A percentile compares a stretch with the other conserved stretches of the same genome.
Evolutionary conservation across 2,113 vertebrate genomes (phyloP).

Genomic region (Prionailurus viverrinus): DNA sequence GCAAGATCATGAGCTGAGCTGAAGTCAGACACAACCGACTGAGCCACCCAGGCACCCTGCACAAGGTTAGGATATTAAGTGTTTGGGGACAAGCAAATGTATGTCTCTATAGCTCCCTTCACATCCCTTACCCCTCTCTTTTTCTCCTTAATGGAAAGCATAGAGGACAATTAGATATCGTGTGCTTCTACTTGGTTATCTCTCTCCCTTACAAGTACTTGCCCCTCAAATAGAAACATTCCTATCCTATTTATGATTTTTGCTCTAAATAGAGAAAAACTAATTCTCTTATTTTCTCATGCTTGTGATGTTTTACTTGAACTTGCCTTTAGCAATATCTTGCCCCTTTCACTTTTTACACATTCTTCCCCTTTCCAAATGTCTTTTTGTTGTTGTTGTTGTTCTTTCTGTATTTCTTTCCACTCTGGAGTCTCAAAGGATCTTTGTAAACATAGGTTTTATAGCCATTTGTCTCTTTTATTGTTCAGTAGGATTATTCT

Average conservation of each 20-base stretch:
- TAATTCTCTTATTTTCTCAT: constrained; percentile 37
- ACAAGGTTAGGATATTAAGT: not conserved
- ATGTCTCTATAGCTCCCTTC: not conserved
- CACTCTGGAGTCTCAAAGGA: not conserved
- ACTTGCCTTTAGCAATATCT: not conserved
- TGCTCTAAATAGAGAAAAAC: constrained; percentile 14
- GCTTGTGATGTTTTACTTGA: not conserved
- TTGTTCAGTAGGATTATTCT: not conserved
- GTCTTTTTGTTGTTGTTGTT: not conserved
- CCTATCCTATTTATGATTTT: not conserved
- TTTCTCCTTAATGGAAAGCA: constrained; percentile 27
- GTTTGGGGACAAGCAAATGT: constrained; percentile 3
- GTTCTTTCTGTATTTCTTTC: not conserved
- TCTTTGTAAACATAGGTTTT: constrained; percentile 17
- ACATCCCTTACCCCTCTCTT: not conserved
- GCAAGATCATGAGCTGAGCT: too few species aligned
- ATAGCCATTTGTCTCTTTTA: not conserved
- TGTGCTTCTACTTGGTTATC: not conserved
- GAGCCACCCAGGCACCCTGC: too few species aligned
- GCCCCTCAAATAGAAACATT: not conserved
- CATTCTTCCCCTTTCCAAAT: not conserved
- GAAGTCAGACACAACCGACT: too few species aligned
- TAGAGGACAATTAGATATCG: not conserved
- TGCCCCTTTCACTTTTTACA: not conserved
- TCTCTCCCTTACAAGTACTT: constrained; percentile 16